These are phyloP conservation scores for Galeopsomyia nigrocyanea DNA, from an alignment of 2,888 invertebrate genomes.

Conservation along the genomic window DNA sequence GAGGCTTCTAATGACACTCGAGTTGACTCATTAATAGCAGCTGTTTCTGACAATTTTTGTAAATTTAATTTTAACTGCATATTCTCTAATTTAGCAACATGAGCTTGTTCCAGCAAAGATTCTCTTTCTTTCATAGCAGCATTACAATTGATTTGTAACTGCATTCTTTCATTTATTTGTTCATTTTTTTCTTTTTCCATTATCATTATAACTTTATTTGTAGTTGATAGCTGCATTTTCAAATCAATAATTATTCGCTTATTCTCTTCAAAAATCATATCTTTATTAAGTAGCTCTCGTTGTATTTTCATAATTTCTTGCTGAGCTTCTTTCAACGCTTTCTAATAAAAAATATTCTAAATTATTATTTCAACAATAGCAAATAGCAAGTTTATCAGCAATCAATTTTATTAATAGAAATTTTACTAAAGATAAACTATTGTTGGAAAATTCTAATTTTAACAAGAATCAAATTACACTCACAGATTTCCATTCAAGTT, in stretches of 20 bases:
- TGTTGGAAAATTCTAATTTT: neutral
- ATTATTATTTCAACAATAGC: no score
- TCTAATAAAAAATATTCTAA: slow-evolving; percentile 44
- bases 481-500: slow-evolving; percentile 59
- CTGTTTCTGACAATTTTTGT: slow-evolving; percentile 50
- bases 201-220: slow-evolving; percentile 50
- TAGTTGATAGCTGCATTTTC: slow-evolving; percentile 53
- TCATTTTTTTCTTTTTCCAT: slow-evolving; percentile 59
- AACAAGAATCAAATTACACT: slow-evolving; percentile 20
- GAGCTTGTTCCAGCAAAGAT: slow-evolving; percentile 54
- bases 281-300: slow-evolving; percentile 51
- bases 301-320: slow-evolving; percentile 54
- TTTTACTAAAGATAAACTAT: neutral
- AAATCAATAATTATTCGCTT: slow-evolving; percentile 54
- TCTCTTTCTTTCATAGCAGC: slow-evolving; percentile 55
- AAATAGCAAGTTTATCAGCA: no score
- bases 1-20: slow-evolving; percentile 49
- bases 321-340: slow-evolving; percentile 54
- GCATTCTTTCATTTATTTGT: slow-evolving; percentile 52
- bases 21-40: slow-evolving; percentile 42
- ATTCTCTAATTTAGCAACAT: slow-evolving; percentile 54
- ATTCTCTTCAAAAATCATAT: slow-evolving; percentile 56
- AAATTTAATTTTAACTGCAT: slow-evolving; percentile 54
- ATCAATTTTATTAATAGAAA: neutral
- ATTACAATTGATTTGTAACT: slow-evolving; percentile 56